Percentiles rank a stretch among this genome's conserved stretches.
phyloP scores from a whole-genome alignment of 2,888 invertebrate genomes.

The Prionchulus punctatus region DNA sequence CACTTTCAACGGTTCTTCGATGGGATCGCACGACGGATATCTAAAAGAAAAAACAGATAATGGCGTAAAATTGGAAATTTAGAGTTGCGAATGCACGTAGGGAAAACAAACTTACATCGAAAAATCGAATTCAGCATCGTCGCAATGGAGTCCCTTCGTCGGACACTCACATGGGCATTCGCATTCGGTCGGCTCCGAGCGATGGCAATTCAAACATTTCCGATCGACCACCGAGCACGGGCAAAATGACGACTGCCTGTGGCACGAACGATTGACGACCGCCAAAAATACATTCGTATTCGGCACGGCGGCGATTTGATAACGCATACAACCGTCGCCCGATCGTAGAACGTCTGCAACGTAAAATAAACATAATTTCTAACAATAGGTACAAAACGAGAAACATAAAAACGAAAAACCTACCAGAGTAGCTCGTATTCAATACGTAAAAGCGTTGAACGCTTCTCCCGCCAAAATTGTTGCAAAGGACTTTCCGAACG shows the following conservation, averaged over 20 bases:
- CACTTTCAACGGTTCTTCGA: no score
- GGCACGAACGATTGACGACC: slow-evolving; percentile 66
- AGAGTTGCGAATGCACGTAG: no score
- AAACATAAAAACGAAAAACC: not conserved
- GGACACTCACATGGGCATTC: slow-evolving; percentile 85
- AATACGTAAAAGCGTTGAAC: slow-evolving; percentile 62
- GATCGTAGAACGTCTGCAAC: not conserved
- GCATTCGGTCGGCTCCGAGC: slow-evolving; percentile 83
- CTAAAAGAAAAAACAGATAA: no score
- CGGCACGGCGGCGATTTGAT: slow-evolving; percentile 45
- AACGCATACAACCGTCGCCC: slow-evolving; percentile 4
- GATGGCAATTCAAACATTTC: slow-evolving; percentile 71
- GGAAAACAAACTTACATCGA: no score
- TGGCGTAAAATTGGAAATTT: no score
- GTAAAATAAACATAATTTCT: not conserved
- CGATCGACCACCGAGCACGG: slow-evolving; percentile 59
- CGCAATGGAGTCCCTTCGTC: not conserved
- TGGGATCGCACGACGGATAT: no score
- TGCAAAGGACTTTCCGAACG: slow-evolving; percentile 65
- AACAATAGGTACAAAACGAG: not conserved
- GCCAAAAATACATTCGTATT: slow-evolving; percentile 76
- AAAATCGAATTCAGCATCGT: not conserved
- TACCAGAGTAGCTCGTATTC: slow-evolving; percentile 47
- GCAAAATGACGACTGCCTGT: slow-evolving; percentile 58
- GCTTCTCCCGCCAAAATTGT: slow-evolving; percentile 65